Base-by-base conservation (phyloP, 2,113 vertebrate genomes). In the Pseudopodoces humilis region DNA sequence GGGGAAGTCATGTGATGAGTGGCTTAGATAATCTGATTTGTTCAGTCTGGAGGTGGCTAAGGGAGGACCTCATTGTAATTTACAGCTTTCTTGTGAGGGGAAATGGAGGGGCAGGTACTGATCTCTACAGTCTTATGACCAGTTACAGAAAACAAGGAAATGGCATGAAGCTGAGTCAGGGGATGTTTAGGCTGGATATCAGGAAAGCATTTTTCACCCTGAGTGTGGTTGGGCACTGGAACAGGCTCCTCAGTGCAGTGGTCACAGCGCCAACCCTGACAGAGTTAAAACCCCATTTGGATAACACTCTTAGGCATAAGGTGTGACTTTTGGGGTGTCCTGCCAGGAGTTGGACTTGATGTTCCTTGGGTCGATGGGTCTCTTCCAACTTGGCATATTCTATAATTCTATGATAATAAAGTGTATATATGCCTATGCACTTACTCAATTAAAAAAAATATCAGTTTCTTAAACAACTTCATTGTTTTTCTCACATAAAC, bases 161-260 rank as follows among this genome's bases (percentile, higher is more conserved):
- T 41, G 25, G 11, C 14, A 21, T 15, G n/a, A 53, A 41, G 7
- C 24, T 41, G 30, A n/a, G 7, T 8, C n/a, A 46, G 46, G 16
- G 7, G 5, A 21, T 16, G 24, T 46, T 17, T 60, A 53, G 11
- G 25, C 4, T 75, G 46, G 46, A 30, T 53, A 39, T 53, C 28
- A 39, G 33, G 60, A 21, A 52, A 39, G 14, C 9, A 2, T 41
- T 53, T 44, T 67, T 21, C 13, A 30, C 16, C 11, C 28, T 16
- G 11, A 25, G 24, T 1, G 2, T 89, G 53, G 2, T 2, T 49
- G 39, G 6, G 6, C 6, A 5, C 23, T 30, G 28, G 11, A 52
- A 53, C 23, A 46, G 15, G 10, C 33, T 75, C 24, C 23, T 13
- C 53, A 68, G 33, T 33, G 39, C 31, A 47, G n/a, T 41, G 11